These are phyloP conservation scores for Megaceryle alcyon DNA, from an alignment of 2,797 vertebrate genomes.

Conservation along the genomic window DNA sequence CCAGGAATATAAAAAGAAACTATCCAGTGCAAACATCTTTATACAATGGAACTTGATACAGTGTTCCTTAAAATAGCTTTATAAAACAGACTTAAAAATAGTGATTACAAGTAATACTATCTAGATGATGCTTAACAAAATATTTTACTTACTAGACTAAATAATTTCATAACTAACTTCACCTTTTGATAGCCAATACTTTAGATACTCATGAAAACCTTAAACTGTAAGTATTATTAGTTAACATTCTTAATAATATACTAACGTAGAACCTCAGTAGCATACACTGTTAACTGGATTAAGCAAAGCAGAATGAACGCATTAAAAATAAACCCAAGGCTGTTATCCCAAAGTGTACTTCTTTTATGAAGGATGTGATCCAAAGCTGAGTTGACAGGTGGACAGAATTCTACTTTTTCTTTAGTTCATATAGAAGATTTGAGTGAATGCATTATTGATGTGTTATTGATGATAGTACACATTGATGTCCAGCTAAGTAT, in stretches of 20 bases:
- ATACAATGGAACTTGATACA: slow-evolving; percentile 49
- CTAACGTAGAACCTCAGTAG: slow-evolving; percentile 23
- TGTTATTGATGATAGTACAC: neutral
- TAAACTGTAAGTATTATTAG: slow-evolving; percentile 73
- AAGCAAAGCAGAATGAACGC: neutral
- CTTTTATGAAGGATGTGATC: neutral
- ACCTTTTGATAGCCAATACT: slow-evolving; percentile 32
- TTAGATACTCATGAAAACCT: slow-evolving; percentile 48
- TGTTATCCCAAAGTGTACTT: neutral
- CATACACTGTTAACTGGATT: neutral
- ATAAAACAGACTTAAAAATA: slow-evolving; percentile 6
- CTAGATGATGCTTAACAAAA: neutral
- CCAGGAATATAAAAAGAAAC: slow-evolving; percentile 53
- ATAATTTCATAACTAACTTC: slow-evolving; percentile 54
- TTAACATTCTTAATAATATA: slow-evolving; percentile 48
- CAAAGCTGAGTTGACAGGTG: neutral
- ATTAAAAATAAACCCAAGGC: neutral
- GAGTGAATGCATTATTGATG: neutral
- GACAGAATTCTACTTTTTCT: neutral
- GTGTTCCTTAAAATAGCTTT: slow-evolving; percentile 9
- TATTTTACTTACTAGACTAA: slow-evolving; percentile 36
- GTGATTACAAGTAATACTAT: neutral
- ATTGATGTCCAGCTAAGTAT: neutral
- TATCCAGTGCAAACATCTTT: slow-evolving; percentile 62
- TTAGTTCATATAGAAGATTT: neutral